Conservation (phyloP, 1,140 invertebrate genomes). For the Cydia amplana region DNA sequence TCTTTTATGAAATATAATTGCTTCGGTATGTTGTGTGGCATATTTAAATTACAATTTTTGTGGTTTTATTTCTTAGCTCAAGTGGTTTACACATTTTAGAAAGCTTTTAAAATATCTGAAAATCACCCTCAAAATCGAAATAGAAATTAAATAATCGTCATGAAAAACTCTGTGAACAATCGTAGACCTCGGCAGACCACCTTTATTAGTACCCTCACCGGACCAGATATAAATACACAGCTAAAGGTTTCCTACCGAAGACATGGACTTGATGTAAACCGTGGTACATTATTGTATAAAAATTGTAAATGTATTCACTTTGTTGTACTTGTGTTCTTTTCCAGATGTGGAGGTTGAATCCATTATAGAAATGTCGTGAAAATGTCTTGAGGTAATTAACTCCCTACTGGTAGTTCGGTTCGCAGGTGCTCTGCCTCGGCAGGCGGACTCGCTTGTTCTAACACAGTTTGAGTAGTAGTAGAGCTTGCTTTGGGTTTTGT, state of each 20-base stretch:
- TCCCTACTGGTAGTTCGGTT: conserved; percentile 69
- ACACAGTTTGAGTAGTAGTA: conserved; percentile 55
- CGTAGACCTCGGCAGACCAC: background rate
- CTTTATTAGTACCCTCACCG: background rate
- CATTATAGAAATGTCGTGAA: conserved; percentile 79
- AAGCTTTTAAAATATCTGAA: too few species aligned
- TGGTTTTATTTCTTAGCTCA: too few species aligned
- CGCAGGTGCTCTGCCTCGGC: background rate
- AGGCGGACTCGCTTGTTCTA: conserved; percentile 48
- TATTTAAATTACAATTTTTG: too few species aligned
- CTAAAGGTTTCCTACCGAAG: conserved; percentile 24
- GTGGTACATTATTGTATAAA: conserved; percentile 64
- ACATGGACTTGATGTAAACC: conserved; percentile 77
- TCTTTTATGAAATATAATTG: too few species aligned
- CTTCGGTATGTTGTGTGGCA: too few species aligned
- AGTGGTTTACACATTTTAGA: too few species aligned
- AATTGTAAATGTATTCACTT: conserved; percentile 73
- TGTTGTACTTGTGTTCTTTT: conserved; percentile 80
- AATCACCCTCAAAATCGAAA: too few species aligned
- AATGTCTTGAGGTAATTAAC: conserved; percentile 79
- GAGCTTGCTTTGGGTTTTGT: conserved; percentile 69
- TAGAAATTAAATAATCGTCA: background rate
- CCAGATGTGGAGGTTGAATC: conserved; percentile 79
- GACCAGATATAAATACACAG: background rate
- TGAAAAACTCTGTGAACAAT: background rate